These are phyloP conservation scores for Platygyra sinensis DNA, from an alignment of 64 coral and sea anemone genomes.

Conservation along the genomic window DNA sequence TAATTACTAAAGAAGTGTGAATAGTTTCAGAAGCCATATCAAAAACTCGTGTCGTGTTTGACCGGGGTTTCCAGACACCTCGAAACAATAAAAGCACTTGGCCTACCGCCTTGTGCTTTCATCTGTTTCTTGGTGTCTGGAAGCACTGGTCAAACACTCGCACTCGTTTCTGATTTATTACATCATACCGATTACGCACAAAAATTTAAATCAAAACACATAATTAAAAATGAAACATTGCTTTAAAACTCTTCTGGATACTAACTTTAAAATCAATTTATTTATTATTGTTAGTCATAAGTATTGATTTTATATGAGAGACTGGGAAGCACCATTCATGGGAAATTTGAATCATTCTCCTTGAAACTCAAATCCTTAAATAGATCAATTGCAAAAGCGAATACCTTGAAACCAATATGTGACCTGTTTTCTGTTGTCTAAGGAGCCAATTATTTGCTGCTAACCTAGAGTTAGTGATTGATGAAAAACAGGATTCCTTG, in stretches of 20 bases:
- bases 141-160: conserved; percentile 55
- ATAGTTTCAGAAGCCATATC: too few relatives aligned
- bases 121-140: conserved; percentile 48
- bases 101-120: background rate
- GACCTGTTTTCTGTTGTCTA: background rate
- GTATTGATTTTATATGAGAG: background rate
- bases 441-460: background rate
- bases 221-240: too few relatives aligned
- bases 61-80: conserved; percentile 26
- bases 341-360: background rate
- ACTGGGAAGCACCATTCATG: background rate
- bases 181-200: too few relatives aligned
- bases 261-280: background rate
- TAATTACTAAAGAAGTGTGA: too few relatives aligned
- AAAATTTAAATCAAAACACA: too few relatives aligned
- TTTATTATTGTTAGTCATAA: too few relatives aligned
- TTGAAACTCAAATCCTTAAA: background rate
- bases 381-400: background rate
- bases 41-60: too few relatives aligned
- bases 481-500: background rate
- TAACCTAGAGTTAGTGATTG: background rate
- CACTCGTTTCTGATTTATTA: conserved; percentile 20
- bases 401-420: background rate
- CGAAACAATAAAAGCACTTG: too few relatives aligned
- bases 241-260: too few relatives aligned